Evolutionary conservation across 2,888 invertebrate species (phyloP).

Genomic region (Aproaerema taeniolella): DNA sequence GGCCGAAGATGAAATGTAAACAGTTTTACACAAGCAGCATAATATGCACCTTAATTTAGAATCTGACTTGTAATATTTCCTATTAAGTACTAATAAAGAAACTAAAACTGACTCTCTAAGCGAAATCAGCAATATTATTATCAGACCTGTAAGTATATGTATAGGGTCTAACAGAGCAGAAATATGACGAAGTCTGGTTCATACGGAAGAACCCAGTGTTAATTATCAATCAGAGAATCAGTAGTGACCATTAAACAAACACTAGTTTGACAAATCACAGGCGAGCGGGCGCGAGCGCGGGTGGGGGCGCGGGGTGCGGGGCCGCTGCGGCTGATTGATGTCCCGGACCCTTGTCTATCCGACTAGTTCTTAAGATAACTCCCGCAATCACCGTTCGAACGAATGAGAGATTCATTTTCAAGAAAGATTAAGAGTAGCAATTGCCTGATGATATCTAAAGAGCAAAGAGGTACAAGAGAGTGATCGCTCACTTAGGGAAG

Average conservation of each 20-base stretch:
- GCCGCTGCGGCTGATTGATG: constrained; percentile 52
- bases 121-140: too few relatives aligned
- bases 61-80: too few relatives aligned
- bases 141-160: too few relatives aligned
- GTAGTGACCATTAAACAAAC: constrained; percentile 33
- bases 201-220: too few relatives aligned
- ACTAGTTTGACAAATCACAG: constrained; percentile 48
- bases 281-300: constrained; percentile 29
- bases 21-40: too few relatives aligned
- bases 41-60: too few relatives aligned
- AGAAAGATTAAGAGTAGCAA: neutral
- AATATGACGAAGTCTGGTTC: too few relatives aligned
- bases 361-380: constrained; percentile 19
- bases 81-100: too few relatives aligned
- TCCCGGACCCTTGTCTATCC: constrained; percentile 38
- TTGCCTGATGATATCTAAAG: neutral
- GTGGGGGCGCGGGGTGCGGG: constrained; percentile 19
- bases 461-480: neutral
- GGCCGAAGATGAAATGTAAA: too few relatives aligned
- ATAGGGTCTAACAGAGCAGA: too few relatives aligned
- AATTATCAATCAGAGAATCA: constrained; percentile 15
- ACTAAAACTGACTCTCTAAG: too few relatives aligned
- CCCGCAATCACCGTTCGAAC: constrained; percentile 22
- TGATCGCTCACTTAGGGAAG: too few relatives aligned
- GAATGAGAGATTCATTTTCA: constrained; percentile 15